phyloP scores from a whole-genome alignment of 2,113 vertebrate genomes.

The Poeciliopsis retropinna region DNA sequence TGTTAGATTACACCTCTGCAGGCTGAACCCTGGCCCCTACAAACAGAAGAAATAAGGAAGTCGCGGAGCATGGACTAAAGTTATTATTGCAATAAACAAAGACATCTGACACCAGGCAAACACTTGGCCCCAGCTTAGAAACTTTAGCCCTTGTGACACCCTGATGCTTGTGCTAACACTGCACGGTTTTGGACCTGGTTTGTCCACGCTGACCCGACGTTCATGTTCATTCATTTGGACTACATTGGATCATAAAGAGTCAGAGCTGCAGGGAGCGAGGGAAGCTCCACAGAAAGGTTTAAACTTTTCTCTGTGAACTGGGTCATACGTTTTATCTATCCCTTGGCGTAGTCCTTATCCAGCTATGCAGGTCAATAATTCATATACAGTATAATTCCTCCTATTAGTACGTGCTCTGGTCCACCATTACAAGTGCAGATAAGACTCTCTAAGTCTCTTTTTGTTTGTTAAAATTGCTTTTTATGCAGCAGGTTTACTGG shows the following conservation, averaged over 20 bases:
- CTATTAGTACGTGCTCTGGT: neutral
- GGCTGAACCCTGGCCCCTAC: neutral
- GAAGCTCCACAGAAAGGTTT: slow-evolving; percentile 35
- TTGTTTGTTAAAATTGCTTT: neutral
- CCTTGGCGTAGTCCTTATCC: slow-evolving; percentile 1
- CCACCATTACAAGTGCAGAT: neutral
- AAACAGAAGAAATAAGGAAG: neutral
- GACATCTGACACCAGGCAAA: neutral
- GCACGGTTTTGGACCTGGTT: neutral
- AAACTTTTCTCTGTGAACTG: slow-evolving; percentile 49
- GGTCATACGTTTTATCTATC: slow-evolving; percentile 47
- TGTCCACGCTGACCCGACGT: neutral
- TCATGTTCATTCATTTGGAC: slow-evolving; percentile 37
- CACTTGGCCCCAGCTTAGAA: neutral
- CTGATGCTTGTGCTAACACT: neutral
- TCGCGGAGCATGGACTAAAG: neutral
- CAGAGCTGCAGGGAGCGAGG: slow-evolving; percentile 29
- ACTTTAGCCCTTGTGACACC: neutral
- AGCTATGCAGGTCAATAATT: slow-evolving; percentile 36
- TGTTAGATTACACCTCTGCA: neutral
- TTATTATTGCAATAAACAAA: slow-evolving; percentile 2
- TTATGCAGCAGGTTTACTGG: neutral
- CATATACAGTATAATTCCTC: neutral
- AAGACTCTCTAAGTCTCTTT: neutral
- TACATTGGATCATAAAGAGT: slow-evolving; percentile 31